Percentiles rank a stretch among this genome's conserved stretches.
phyloP scores from a whole-genome alignment of 1,140 invertebrate species.

The Augochlora pura region DNA sequence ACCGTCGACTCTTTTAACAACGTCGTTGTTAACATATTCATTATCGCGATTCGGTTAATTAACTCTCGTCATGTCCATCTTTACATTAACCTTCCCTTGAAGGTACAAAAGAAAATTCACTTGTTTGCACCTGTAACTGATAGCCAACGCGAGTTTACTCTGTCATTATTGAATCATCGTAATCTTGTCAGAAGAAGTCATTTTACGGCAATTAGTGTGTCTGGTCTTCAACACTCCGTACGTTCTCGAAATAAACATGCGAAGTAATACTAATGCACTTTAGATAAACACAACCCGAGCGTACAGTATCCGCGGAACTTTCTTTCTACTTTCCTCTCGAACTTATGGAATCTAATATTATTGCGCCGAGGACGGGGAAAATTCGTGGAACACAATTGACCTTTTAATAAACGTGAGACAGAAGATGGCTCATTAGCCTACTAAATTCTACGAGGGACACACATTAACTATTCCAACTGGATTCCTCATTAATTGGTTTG shows the following conservation, averaged over 20 bases:
- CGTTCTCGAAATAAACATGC: neutral
- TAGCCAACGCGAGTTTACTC: neutral
- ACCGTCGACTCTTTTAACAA: no score
- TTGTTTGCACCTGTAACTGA: neutral
- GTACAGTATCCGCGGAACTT: neutral
- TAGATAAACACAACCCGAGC: neutral
- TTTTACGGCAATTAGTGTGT: neutral
- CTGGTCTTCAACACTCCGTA: neutral
- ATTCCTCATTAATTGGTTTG: conserved; percentile 39
- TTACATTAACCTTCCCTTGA: neutral
- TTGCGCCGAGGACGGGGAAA: neutral
- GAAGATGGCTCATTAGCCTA: neutral
- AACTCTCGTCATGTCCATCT: no score
- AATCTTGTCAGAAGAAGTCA: neutral
- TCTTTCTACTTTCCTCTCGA: neutral
- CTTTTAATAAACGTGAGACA: no score
- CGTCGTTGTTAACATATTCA: no score
- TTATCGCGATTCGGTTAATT: conserved; percentile 7
- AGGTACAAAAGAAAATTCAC: neutral
- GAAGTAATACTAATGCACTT: neutral
- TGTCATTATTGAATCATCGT: neutral
- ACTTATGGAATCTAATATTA: neutral
- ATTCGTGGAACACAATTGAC: neutral
- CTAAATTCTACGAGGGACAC: neutral
- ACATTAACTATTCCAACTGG: conserved; percentile 38